Percentiles rank a stretch among this genome's conserved stretches.
Conservation (phyloP, 2,888 invertebrate genomes). For the Kryphioiulus occultus region DNA sequence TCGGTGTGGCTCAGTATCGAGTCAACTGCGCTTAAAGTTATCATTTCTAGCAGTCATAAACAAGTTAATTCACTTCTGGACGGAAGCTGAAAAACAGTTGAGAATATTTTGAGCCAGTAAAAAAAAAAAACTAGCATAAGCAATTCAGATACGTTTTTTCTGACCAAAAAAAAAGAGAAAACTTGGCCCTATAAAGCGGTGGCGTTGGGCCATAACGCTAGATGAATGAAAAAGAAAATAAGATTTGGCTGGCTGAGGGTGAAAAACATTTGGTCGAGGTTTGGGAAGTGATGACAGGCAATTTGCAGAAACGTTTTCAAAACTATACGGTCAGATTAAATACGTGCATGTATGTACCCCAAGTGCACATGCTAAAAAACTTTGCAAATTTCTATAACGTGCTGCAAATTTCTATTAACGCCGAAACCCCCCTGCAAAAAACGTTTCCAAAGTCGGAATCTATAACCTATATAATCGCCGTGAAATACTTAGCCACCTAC, state of each 20-base stretch:
- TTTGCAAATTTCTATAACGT: neutral
- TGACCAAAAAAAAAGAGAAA: neutral
- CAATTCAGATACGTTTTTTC: constrained; percentile 35
- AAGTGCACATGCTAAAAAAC: neutral
- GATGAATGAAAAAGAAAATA: constrained; percentile 45
- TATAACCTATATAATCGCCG: constrained; percentile 39
- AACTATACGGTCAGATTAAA: constrained; percentile 29
- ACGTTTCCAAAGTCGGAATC: neutral
- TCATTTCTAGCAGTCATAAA: constrained; percentile 39
- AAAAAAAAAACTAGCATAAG: constrained; percentile 27
- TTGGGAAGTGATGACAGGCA: constrained; percentile 46
- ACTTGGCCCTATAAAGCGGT: constrained; percentile 24
- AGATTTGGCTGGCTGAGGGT: constrained; percentile 35
- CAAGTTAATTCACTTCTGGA: constrained; percentile 46
- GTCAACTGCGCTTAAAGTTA: neutral
- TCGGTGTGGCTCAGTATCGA: neutral
- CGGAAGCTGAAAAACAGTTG: constrained; percentile 47
- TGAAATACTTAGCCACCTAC: constrained; percentile 46
- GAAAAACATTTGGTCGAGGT: constrained; percentile 46
- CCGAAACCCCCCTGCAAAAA: neutral
- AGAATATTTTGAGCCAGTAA: neutral
- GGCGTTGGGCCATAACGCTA: neutral
- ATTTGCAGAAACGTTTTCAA: constrained; percentile 41
- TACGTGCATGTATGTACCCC: neutral
- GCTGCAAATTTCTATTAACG: constrained; percentile 28